Evolutionary conservation across 2,888 invertebrate genomes (phyloP).

Genomic region (Eilema caniola): DNA sequence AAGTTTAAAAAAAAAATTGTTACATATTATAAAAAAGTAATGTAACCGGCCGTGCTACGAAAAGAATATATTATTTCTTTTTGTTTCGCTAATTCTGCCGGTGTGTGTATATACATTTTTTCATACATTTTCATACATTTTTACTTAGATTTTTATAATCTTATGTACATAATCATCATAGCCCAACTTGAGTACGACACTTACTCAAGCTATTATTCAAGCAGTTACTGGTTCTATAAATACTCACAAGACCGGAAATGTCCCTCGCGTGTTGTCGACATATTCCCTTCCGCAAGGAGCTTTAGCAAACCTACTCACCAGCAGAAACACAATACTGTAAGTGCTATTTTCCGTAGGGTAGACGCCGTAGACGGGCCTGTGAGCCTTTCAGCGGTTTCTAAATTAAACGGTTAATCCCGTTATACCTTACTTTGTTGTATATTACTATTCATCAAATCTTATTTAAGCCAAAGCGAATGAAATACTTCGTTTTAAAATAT

Average conservation of each 20-base stretch:
- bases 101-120: no score
- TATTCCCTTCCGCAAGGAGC: constrained; percentile 2
- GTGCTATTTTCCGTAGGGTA: constrained; percentile 4
- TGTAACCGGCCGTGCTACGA: no score
- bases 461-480: not conserved
- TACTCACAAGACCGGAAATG: not conserved
- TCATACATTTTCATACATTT: no score
- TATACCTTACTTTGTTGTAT: not conserved
- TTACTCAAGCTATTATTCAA: not conserved
- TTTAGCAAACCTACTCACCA: constrained; percentile 3
- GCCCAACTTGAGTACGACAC: no score
- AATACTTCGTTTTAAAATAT: not conserved
- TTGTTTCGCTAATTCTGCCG: no score
- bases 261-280: constrained; percentile 4
- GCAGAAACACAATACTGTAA: not conserved
- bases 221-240: not conserved
- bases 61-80: no score
- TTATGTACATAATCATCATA: no score
- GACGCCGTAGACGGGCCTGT: no score
- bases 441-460: not conserved
- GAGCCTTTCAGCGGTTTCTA: not conserved
- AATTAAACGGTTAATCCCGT: not conserved
- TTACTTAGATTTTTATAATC: no score
- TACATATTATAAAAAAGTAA: no score
- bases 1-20: no score